Conservation (phyloP, 2,888 invertebrate genomes). For the Anodontia alba region DNA sequence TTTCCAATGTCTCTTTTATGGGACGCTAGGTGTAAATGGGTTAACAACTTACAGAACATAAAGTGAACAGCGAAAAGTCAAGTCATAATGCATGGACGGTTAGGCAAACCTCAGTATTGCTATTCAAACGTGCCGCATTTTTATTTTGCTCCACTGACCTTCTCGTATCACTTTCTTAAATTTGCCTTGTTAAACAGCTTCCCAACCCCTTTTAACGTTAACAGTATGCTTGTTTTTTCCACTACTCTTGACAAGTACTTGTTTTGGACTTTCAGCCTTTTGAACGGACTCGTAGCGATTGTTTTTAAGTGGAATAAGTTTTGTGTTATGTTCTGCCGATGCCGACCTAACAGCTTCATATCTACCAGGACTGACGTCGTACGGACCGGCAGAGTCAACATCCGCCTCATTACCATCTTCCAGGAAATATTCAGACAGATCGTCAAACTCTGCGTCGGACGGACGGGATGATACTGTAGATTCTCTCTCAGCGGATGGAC, state of each 20-base stretch:
- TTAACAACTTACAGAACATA: no score
- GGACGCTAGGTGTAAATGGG: no score
- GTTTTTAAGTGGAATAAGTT: no score
- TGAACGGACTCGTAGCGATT: neutral
- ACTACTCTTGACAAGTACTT: neutral
- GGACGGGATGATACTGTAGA: conserved; percentile 25
- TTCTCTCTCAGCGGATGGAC: conserved; percentile 15
- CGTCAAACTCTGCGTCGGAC: conserved; percentile 18
- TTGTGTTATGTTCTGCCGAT: neutral
- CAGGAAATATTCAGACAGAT: conserved; percentile 4
- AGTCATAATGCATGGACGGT: no score
- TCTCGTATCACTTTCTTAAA: neutral
- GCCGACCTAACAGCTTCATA: neutral
- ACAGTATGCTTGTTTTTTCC: neutral
- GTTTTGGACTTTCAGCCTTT: neutral
- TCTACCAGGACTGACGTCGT: neutral
- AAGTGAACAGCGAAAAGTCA: no score
- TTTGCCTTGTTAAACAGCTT: neutral
- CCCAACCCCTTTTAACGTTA: neutral
- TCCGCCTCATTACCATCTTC: conserved; percentile 56
- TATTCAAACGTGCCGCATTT: neutral
- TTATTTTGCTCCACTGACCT: neutral
- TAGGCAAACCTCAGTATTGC: no score
- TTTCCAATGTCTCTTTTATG: no score
- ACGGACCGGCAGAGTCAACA: conserved; percentile 33